These are phyloP conservation scores for Alligator sinensis DNA, from an alignment of 2,113 vertebrate genomes.

Conservation along the genomic window DNA sequence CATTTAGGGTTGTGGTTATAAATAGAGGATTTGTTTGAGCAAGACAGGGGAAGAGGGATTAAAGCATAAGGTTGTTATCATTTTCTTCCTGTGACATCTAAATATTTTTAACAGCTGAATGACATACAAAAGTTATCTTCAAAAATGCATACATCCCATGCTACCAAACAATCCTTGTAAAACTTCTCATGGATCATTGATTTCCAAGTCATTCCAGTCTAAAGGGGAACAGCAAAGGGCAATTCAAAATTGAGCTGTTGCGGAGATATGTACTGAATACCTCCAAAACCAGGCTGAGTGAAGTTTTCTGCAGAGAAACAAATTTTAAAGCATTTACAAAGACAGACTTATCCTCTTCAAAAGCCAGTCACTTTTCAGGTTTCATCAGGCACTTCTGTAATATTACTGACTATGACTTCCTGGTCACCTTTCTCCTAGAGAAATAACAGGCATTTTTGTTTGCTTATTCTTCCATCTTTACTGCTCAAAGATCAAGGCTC, in stretches of 20 bases:
- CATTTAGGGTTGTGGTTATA: not conserved
- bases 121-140: not conserved
- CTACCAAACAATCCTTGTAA: not conserved
- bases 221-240: rapidly evolving
- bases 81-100: not conserved
- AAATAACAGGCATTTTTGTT: not conserved
- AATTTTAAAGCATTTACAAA: not conserved
- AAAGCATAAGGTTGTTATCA: not conserved
- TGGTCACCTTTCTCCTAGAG: not conserved
- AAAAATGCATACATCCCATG: not conserved
- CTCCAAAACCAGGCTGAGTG: not conserved
- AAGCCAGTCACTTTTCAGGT: not conserved
- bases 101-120: not conserved
- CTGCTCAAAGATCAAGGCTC: not conserved
- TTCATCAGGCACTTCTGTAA: not conserved
- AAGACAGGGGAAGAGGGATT: not conserved
- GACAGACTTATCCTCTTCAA: not conserved
- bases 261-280: not conserved
- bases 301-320: not conserved
- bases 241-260: not conserved
- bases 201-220: not conserved
- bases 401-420: not conserved
- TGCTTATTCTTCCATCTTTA: not conserved
- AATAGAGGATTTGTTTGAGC: not conserved
- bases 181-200: not conserved